phyloP scores from a whole-genome alignment of 2,888 invertebrate species.

The Trachelus iudaicus region DNA sequence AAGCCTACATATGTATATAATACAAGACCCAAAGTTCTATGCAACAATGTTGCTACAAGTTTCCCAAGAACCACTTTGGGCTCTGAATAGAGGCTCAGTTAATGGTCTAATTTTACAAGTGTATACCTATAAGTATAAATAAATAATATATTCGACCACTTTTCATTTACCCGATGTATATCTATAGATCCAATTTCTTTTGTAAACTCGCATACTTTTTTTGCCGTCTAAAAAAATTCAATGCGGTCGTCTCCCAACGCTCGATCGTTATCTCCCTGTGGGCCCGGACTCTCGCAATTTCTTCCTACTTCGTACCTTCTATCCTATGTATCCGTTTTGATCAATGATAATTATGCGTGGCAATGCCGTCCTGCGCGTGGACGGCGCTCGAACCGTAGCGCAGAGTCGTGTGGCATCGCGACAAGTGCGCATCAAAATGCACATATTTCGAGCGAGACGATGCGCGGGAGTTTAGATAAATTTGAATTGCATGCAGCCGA shows the following conservation, averaged over 20 bases:
- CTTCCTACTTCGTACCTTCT: not conserved
- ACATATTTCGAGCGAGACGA: conserved; percentile 18
- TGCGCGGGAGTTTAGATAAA: conserved; percentile 18
- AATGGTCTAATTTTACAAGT: not conserved
- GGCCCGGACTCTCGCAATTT: not conserved
- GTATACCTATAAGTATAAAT: not conserved
- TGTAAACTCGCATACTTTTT: not conserved
- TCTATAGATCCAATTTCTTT: not conserved
- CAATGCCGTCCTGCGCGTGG: not conserved
- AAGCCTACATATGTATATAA: not conserved
- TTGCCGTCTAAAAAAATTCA: not conserved
- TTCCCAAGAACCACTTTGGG: not conserved
- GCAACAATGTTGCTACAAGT: not conserved
- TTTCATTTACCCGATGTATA: not conserved
- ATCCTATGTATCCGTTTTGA: not conserved
- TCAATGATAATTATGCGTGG: not conserved
- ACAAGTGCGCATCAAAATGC: conserved; percentile 18
- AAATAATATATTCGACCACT: not conserved
- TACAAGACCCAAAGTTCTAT: not conserved
- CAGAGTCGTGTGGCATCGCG: not conserved
- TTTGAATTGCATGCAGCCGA: conserved; percentile 19
- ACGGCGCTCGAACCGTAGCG: not conserved
- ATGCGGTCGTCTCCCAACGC: not conserved
- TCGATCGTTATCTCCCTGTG: not conserved
- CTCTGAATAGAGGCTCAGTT: not conserved